Evolutionary conservation across 2,888 invertebrate genomes (phyloP), one percentile per base, ranked within the genome.

Genomic region (Hanleya hanleyi): DNA sequence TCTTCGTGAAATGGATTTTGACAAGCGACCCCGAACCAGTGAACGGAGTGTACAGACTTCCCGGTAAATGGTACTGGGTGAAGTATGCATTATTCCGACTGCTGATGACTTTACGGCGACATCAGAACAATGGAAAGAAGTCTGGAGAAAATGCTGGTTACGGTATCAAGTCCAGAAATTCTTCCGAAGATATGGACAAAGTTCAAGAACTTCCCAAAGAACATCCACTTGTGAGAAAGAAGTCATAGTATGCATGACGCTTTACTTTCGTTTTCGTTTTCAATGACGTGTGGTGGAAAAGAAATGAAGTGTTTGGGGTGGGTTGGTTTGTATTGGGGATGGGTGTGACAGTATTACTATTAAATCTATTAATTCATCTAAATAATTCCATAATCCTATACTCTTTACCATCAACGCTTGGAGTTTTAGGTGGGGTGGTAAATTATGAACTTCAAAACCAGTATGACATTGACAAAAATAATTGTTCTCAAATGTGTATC

Each of bases 51-150:
- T 94, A 94, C 84, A 90, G 91, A 0, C 92, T 92, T 74, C 92
- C 92, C 0, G 94, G 94, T 33, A 93, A 93, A 88, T 94, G 93
- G 93, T 94, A 93, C 86, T 92, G 92, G 75, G 67, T 94, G 37
- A 94, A 94, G 88, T 94, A 93, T 89, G 88, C 87, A 0, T 47
- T 92, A 18, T 93, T 94, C 79, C 91, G 92, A 4, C 79, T 91
- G 15, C 72, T 94, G 4, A 91, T 94, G 79, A 92, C 91, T 81
- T 88, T 92, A 74, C 91, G 93, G 85, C 92, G 93, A 67, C 74
- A 78, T 6, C 79, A 83, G 73, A 82, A 80, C 64, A 62, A 36
- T 3, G 62, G 80, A 36, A 81, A 79, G 29, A 91, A 83, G 66
- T 64, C 73, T 5, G 84, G 83, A 1, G 92, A 81, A 49, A 79